phyloP scores from a whole-genome alignment of 2,113 vertebrate species.

The Oryzias curvinotus region DNA sequence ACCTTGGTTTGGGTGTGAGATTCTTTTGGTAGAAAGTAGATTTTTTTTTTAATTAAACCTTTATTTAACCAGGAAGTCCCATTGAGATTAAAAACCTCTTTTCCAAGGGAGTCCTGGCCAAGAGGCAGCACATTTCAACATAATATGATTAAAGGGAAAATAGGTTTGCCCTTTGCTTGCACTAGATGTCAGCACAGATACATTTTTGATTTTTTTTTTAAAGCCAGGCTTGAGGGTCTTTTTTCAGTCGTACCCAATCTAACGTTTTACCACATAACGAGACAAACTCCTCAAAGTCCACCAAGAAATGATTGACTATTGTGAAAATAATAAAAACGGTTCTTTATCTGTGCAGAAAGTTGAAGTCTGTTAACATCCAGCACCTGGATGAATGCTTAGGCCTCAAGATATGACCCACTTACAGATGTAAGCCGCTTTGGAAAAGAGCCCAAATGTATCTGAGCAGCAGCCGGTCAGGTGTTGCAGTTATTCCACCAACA shows the following conservation, averaged over 20 bases:
- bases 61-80: too few relatives aligned
- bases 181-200: constrained; percentile 63
- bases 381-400: constrained; percentile 7
- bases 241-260: not conserved
- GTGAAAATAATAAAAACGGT: too few relatives aligned
- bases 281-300: too few relatives aligned
- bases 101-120: too few relatives aligned
- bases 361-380: not conserved
- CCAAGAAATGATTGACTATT: too few relatives aligned
- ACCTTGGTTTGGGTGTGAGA: not conserved
- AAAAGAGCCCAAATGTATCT: constrained; percentile 37
- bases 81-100: too few relatives aligned
- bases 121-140: not conserved
- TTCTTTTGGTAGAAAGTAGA: too few relatives aligned
- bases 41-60: too few relatives aligned
- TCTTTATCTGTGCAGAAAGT: too few relatives aligned
- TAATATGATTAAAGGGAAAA: not conserved
- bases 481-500: constrained; percentile 24
- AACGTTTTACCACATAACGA: too few relatives aligned
- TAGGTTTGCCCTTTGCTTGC: constrained; percentile 27
- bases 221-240: not conserved
- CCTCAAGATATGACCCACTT: constrained; percentile 49
- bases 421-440: constrained; percentile 61
- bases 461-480: constrained; percentile 24
- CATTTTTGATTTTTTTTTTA: not conserved